Evolutionary conservation across 2,888 invertebrate genomes (phyloP).

Genomic region (Eulithis testata): DNA sequence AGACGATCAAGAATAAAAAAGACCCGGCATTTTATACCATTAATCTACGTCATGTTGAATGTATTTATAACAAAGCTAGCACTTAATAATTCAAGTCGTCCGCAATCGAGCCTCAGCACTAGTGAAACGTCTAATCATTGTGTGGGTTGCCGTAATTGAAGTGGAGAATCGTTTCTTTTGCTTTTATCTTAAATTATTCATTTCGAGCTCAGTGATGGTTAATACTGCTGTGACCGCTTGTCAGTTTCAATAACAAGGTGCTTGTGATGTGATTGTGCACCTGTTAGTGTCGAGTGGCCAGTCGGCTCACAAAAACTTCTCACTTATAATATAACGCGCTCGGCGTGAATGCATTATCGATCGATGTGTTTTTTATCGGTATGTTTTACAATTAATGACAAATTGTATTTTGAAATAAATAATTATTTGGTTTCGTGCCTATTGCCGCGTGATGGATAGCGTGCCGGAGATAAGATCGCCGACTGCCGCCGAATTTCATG

Average conservation of each 20-base stretch:
- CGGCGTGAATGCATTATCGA: constrained; percentile 43
- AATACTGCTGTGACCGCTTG: constrained; percentile 81
- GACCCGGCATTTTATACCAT: constrained; percentile 73
- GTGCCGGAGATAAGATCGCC: constrained; percentile 74
- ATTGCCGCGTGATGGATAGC: constrained; percentile 72
- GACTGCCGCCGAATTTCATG: constrained; percentile 75
- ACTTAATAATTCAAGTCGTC: constrained; percentile 76
- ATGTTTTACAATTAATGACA: constrained; percentile 64
- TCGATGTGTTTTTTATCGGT: constrained; percentile 49
- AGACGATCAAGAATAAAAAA: constrained; percentile 74
- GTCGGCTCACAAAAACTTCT: constrained; percentile 37
- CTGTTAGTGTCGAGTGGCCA: constrained; percentile 48
- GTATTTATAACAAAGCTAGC: constrained; percentile 81
- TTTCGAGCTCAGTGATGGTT: constrained; percentile 69
- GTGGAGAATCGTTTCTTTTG: constrained; percentile 70
- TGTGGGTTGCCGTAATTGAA: constrained; percentile 81
- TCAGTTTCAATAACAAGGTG: constrained; percentile 77
- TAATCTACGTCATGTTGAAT: constrained; percentile 79
- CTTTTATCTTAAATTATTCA: constrained; percentile 83
- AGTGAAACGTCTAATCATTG: constrained; percentile 81
- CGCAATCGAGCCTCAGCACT: constrained; percentile 67
- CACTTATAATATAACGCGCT: constrained; percentile 36
- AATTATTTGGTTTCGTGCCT: constrained; percentile 75
- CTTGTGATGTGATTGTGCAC: constrained; percentile 63
- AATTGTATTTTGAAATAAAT: constrained; percentile 67